Conservation (phyloP, 2,797 vertebrate species). For the Gephyroberyx darwinii region DNA sequence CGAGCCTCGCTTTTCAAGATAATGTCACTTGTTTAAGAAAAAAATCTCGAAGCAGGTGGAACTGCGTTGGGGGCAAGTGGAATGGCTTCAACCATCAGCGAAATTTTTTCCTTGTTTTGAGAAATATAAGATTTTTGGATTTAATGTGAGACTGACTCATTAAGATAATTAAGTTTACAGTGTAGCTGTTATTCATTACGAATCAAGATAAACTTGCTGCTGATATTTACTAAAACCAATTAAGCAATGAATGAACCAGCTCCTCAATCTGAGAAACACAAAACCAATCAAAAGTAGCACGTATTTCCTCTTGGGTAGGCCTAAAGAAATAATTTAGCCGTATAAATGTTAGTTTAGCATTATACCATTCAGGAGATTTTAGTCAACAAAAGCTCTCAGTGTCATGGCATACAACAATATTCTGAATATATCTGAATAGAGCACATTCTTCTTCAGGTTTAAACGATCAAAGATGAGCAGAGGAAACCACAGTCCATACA, state of each 20-base stretch:
- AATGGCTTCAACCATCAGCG: neutral
- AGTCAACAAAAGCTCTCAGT: neutral
- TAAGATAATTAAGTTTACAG: neutral
- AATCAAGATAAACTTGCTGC: neutral
- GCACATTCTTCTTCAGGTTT: neutral
- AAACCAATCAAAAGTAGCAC: neutral
- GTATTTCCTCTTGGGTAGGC: neutral
- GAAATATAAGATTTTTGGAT: neutral
- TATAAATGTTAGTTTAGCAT: neutral
- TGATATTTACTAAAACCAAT: neutral
- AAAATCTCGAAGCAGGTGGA: neutral
- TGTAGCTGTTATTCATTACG: neutral
- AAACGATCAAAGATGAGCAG: conserved; percentile 4
- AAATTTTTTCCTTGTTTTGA: neutral
- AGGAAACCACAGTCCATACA: conserved; percentile 30
- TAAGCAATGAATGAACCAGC: neutral
- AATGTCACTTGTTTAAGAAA: neutral
- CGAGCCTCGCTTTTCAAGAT: no score
- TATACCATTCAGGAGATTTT: neutral
- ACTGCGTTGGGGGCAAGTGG: neutral
- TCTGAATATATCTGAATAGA: neutral
- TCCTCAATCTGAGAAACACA: neutral
- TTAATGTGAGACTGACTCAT: neutral
- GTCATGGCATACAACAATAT: neutral
- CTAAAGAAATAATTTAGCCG: neutral